A percentile compares a stretch with the other conserved stretches of the same genome.
These are phyloP conservation scores for Conchocele bisecta DNA, from an alignment of 2,888 invertebrate species.

Conservation along the genomic window DNA sequence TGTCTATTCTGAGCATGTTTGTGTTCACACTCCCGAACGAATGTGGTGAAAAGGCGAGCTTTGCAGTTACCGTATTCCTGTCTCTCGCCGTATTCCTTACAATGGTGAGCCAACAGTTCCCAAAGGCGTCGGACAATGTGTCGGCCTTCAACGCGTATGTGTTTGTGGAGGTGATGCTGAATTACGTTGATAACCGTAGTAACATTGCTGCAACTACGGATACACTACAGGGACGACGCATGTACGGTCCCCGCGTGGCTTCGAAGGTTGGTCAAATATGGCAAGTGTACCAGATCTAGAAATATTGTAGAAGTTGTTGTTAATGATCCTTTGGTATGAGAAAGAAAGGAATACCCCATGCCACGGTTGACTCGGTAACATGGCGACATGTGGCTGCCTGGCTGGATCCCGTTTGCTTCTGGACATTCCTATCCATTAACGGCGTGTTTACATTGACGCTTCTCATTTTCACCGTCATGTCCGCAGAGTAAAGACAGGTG, in stretches of 20 bases:
- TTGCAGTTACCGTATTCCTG: slow-evolving; percentile 44
- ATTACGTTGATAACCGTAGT: slow-evolving; percentile 24
- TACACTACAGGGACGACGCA: slow-evolving; percentile 6
- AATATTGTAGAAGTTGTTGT: too few relatives aligned
- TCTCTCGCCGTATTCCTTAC: slow-evolving; percentile 42
- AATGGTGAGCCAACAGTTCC: slow-evolving; percentile 34
- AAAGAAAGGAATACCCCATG: too few relatives aligned
- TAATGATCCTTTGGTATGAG: too few relatives aligned
- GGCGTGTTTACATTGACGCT: too few relatives aligned
- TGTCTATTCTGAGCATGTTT: slow-evolving; percentile 29
- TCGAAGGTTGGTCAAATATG: background rate
- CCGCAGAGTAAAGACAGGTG: too few relatives aligned
- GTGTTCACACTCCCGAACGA: slow-evolving; percentile 43
- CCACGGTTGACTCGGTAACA: too few relatives aligned
- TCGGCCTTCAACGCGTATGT: slow-evolving; percentile 40
- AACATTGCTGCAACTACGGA: slow-evolving; percentile 17
- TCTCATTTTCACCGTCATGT: too few relatives aligned
- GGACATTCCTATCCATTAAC: too few relatives aligned
- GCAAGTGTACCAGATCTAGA: background rate
- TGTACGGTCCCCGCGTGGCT: slow-evolving; percentile 10
- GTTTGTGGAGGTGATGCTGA: slow-evolving; percentile 24
- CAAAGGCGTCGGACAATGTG: slow-evolving; percentile 27
- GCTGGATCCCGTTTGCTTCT: too few relatives aligned
- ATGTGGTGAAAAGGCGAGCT: slow-evolving; percentile 45
- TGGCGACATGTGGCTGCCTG: too few relatives aligned